Evolutionary conservation across 2,797 vertebrate species (phyloP), one percentile per base, ranked within the genome.

Genomic region (Anguilla pacifica): DNA sequence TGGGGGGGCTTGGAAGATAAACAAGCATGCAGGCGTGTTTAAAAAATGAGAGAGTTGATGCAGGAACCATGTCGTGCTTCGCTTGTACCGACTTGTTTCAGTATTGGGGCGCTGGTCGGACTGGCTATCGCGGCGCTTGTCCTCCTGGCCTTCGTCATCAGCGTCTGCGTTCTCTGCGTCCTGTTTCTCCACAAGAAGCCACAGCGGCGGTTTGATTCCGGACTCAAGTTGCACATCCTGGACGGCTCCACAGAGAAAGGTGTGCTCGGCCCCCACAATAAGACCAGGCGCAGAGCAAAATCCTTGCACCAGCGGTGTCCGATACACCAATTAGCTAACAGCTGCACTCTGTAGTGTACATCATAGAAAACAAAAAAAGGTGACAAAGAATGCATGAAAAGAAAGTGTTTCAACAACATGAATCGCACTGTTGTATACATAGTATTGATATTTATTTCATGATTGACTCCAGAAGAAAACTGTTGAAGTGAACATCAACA

Each of bases 131-230:
- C 94, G 43, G 93, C 93, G 1, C 91, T 95, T 84, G 92, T 95
- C 88, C 92, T 95, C 82, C 91, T 95, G 74, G 93, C 93, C 28
- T 95, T 95, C 89, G 85, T 96, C 86, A 88, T 95, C 92, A 95
- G 92, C 55, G 89, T 94, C 84, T 94, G 94, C 84, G 92, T 95
- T 86, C 93, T 95, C 81, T 95, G 95, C 88, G 94, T 93, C 87
- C 92, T 96, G 86, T 95, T 95, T 91, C 90, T 95, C 31, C 94
- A 92, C 85, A 93, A 93, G 87, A 96, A 95, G 79, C 94, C 94
- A 86, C 93, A 91, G 86, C 93, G 91, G 86, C 91, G 90, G 88
- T 91, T 94, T 91, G 93, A 95, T 87, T 91, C 88, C 59, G 94
- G 94, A 74, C 94, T 96, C 85, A 94, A 93, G 88, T 91, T 94